Base-by-base conservation (phyloP, 2,113 vertebrate genomes). In the Rhineura floridana region DNA sequence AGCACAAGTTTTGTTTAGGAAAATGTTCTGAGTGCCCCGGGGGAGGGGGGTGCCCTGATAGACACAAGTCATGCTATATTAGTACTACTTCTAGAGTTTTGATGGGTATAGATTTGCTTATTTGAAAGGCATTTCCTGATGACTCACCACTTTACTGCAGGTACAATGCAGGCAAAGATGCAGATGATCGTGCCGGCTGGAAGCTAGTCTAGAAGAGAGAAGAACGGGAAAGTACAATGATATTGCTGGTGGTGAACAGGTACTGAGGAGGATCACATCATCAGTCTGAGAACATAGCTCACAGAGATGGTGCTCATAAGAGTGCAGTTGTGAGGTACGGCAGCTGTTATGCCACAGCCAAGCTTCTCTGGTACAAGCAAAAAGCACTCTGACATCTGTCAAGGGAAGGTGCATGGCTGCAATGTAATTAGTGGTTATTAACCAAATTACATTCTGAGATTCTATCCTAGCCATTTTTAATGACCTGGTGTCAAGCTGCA, bases 81-180 rank as follows among this genome's bases (percentile, higher is more conserved):
- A 30, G 77, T 42, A 1, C 9, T 25, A 75, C 30, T 36, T 87
- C 69, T 81, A 62, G 70, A 93, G 55, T 10, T 86, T n/a, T 44
- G 91, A 69, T 0, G 11, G 81, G 21, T 33, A 21, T 39, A 75
- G 84, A 28, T 10, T 6, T 77, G 80, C 48, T 73, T 83, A 81
- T 91, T 79, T 78, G 88, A 75, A 81, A 87, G 70, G 73, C 89
- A 52, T 82, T 93, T 91, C n/a, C 81, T 93, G 87, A 82, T 95
- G 91, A 91, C 72, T 93, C 78, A 44, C 30, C 21, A 46, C 59
- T 83, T 81, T 23, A 4, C 69, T 87, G 76, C 72, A 87, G 65
- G 55, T 52, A 77, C 5, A 67, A 50, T 85, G 69, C 69, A 86
- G 67, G 55, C 67, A 75, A 70, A 28, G 46, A 89, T 65, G 67